Evolutionary conservation across 2,888 invertebrate genomes (phyloP).

Genomic region (Chaetogeoica ovagalla): DNA sequence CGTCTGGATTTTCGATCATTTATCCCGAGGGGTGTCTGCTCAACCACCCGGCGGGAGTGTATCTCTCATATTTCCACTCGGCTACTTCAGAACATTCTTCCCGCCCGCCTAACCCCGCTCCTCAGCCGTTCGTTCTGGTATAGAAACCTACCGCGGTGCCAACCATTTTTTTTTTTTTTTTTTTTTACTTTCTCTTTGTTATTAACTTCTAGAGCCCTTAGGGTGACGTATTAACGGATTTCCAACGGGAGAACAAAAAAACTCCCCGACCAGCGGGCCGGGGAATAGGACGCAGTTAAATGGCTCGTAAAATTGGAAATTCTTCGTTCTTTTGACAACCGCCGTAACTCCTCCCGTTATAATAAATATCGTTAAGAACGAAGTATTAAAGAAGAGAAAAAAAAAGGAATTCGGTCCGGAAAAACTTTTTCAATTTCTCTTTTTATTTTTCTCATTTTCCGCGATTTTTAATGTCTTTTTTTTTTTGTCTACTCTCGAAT

Average conservation of each 20-base stretch:
- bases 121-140: neutral
- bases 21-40: constrained; percentile 13
- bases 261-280: neutral
- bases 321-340: constrained; percentile 50
- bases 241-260: constrained; percentile 25
- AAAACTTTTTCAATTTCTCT: constrained; percentile 52
- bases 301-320: constrained; percentile 53
- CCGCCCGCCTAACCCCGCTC: no score
- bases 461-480: constrained; percentile 13
- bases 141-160: constrained; percentile 34
- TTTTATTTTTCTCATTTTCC: constrained; percentile 23
- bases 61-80: constrained; percentile 44
- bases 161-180: constrained; percentile 2
- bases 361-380: constrained; percentile 42
- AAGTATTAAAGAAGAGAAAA: constrained; percentile 36
- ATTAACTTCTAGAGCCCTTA: constrained; percentile 40
- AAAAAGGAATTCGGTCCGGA: constrained; percentile 14
- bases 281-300: constrained; percentile 39
- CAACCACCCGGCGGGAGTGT: neutral
- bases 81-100: neutral
- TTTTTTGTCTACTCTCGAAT: neutral
- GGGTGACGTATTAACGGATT: constrained; percentile 49
- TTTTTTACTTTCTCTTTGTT: constrained; percentile 47
- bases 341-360: constrained; percentile 39
- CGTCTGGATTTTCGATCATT: constrained; percentile 48